These are phyloP conservation scores for Ormyrus rosae DNA, from an alignment of 2,888 invertebrate species.

Conservation along the genomic window DNA sequence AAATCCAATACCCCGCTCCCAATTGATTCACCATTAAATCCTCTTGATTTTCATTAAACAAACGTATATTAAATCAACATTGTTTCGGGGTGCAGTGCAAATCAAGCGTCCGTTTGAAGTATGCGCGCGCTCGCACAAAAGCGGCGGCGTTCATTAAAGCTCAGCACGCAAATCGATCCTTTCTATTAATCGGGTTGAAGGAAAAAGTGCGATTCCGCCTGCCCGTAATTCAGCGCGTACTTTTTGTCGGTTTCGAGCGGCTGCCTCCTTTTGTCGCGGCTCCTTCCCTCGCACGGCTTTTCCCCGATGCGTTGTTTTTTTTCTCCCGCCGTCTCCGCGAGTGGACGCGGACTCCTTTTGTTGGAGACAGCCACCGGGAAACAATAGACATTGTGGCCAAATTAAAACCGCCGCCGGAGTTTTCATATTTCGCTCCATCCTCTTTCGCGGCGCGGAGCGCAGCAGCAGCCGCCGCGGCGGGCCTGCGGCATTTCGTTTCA, in stretches of 20 bases:
- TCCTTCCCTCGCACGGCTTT: slow-evolving; percentile 4
- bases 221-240: not conserved
- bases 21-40: slow-evolving; percentile 6
- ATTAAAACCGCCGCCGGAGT: slow-evolving; percentile 75
- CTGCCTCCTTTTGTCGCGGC: slow-evolving; percentile 30
- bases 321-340: slow-evolving; percentile 18
- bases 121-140: not conserved
- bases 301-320: slow-evolving; percentile 1
- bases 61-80: slow-evolving; percentile 5
- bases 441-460: slow-evolving; percentile 50
- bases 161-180: slow-evolving; percentile 20
- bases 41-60: slow-evolving; percentile 2
- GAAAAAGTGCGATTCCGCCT: not conserved
- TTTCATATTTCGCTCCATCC: slow-evolving; percentile 69
- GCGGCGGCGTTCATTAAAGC: slow-evolving; percentile 13
- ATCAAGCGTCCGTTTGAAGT: slow-evolving; percentile 21
- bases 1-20: too few species aligned
- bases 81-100: not conserved
- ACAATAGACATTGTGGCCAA: slow-evolving; percentile 75
- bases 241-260: slow-evolving; percentile 18
- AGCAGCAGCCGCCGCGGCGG: not conserved
- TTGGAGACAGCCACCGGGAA: slow-evolving; percentile 62
- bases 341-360: slow-evolving; percentile 61
- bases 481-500: slow-evolving; percentile 73
- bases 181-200: slow-evolving; percentile 43